Evolutionary conservation across 2,888 invertebrate species (phyloP).

Genomic region (Calameuta idolon): DNA sequence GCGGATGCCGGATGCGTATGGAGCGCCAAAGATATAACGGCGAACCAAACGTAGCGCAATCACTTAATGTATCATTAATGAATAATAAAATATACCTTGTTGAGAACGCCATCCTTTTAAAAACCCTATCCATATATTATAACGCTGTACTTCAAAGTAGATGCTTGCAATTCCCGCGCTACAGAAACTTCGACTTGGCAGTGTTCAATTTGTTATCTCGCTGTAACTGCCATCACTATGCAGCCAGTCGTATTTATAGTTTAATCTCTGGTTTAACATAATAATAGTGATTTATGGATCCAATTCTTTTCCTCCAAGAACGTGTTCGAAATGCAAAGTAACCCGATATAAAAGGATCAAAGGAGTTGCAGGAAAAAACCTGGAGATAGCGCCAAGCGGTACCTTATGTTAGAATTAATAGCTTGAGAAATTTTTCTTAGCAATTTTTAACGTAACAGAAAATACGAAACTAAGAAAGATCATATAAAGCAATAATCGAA

Average conservation of each 20-base stretch:
- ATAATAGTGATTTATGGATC: constrained; percentile 5
- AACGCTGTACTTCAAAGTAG: neutral
- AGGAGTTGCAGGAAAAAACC: neutral
- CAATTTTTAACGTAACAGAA: neutral
- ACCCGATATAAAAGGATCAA: neutral
- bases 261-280: constrained; percentile 4
- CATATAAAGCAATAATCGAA: neutral
- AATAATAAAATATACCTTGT: neutral
- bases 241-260: constrained; percentile 2
- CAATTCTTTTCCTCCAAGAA: constrained; percentile 4
- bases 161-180: neutral
- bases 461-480: neutral
- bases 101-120: neutral
- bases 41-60: neutral
- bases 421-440: neutral
- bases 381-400: neutral
- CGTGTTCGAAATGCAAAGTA: constrained; percentile 3
- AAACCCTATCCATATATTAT: neutral
- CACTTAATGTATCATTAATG: constrained; percentile 1
- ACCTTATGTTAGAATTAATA: neutral
- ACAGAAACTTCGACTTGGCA: neutral
- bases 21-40: constrained; percentile 79
- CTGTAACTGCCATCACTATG: neutral
- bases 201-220: neutral
- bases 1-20: constrained; percentile 99